These are phyloP conservation scores for Acomys russatus DNA, from an alignment of 2,797 vertebrate species.

Conservation along the genomic window DNA sequence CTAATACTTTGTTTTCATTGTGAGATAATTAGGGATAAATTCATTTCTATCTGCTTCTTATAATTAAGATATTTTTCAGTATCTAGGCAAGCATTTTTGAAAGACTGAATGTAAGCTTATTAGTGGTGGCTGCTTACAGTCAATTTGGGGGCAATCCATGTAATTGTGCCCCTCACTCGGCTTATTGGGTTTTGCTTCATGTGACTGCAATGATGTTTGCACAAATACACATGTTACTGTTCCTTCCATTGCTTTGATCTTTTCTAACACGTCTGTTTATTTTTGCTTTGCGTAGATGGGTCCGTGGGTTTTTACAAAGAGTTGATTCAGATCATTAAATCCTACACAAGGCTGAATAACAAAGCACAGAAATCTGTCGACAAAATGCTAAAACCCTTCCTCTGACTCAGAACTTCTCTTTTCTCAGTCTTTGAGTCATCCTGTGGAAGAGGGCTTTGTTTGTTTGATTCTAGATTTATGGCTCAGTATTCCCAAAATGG, in stretches of 20 bases:
- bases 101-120: neutral
- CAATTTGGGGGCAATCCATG: neutral
- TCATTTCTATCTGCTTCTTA: constrained; percentile 36
- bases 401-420: constrained; percentile 84
- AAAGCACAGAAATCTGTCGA: constrained; percentile 86
- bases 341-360: constrained; percentile 84
- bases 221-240: neutral
- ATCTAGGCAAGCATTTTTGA: neutral
- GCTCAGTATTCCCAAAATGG: constrained; percentile 64
- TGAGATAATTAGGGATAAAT: neutral
- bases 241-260: constrained; percentile 46
- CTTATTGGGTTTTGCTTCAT: neutral
- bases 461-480: constrained; percentile 81
- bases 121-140: neutral
- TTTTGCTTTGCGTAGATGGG: constrained; percentile 82
- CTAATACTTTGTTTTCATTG: neutral
- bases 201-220: neutral
- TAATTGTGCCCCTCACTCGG: neutral
- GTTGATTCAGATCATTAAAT: constrained; percentile 86
- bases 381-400: constrained; percentile 79
- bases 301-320: constrained; percentile 79
- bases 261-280: constrained; percentile 79
- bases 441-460: constrained; percentile 75
- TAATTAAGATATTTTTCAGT: neutral
- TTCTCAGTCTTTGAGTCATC: constrained; percentile 86